Evolutionary conservation across 2,113 vertebrate species (phyloP).

Genomic region (Brachyhypopomus gauderio): DNA sequence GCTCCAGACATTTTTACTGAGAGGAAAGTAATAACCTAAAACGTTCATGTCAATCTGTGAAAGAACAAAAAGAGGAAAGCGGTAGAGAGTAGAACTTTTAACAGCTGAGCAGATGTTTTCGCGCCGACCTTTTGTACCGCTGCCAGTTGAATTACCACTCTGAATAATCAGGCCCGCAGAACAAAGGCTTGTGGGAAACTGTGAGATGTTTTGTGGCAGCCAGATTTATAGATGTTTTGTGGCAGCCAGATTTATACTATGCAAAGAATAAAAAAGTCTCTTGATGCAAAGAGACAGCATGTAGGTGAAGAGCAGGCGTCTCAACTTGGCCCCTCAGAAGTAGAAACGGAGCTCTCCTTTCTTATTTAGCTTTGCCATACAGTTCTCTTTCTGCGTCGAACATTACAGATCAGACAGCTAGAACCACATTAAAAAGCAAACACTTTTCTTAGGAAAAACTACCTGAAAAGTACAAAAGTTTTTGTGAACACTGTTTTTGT

Average conservation of each 20-base stretch:
- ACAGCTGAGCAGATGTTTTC: constrained; percentile 48
- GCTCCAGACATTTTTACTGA: background rate
- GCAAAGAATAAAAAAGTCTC: background rate
- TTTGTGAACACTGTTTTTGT: background rate
- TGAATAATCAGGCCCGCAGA: constrained; percentile 43
- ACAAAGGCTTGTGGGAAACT: constrained; percentile 27
- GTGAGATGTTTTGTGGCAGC: constrained; percentile 46
- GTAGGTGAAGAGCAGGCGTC: background rate
- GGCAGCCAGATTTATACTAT: constrained; percentile 37
- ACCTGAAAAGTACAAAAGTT: background rate
- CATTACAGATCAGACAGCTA: too few species aligned
- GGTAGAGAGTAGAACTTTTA: constrained; percentile 30
- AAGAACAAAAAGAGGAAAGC: background rate
- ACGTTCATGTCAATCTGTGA: background rate
- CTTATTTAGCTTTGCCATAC: too few species aligned
- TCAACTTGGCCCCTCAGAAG: background rate
- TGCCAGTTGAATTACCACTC: constrained; percentile 41
- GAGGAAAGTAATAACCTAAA: background rate
- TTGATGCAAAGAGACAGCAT: background rate
- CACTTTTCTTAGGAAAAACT: too few species aligned
- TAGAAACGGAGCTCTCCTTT: too few species aligned
- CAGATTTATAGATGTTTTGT: constrained; percentile 46
- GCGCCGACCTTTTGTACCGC: constrained; percentile 17
- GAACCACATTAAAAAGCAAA: too few species aligned
- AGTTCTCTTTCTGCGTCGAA: too few species aligned